A percentile compares a stretch with the other conserved stretches of the same genome.
phyloP scores from a whole-genome alignment of 1,140 invertebrate species.

The Protaetia brevitarsis region DNA sequence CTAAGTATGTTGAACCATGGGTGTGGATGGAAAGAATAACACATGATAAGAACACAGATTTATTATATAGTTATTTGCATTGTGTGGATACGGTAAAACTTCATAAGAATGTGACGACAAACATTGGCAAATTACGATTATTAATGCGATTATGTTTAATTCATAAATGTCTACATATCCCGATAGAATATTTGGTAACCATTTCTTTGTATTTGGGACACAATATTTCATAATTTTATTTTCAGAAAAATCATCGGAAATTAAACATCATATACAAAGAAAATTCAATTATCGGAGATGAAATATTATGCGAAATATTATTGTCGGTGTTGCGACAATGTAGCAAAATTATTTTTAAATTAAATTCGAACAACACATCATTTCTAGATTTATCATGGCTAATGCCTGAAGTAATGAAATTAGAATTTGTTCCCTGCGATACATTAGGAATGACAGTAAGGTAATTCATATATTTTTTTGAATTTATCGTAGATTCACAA shows the following conservation, averaged over 20 bases:
- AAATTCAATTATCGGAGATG: conserved; percentile 50
- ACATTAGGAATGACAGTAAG: conserved; percentile 56
- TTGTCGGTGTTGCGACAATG: conserved; percentile 57
- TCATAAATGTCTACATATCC: conserved; percentile 56
- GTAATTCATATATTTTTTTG: conserved; percentile 40
- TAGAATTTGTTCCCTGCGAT: conserved; percentile 58
- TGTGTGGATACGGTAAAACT: conserved; percentile 50
- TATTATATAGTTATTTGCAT: conserved; percentile 46
- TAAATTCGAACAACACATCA: conserved; percentile 54
- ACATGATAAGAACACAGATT: conserved; percentile 41
- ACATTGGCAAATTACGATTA: conserved; percentile 54
- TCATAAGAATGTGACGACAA: conserved; percentile 49
- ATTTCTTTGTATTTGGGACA: not conserved
- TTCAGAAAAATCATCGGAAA: conserved; percentile 19
- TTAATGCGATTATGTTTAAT: conserved; percentile 56
- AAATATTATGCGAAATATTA: conserved; percentile 59
- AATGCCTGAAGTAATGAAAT: conserved; percentile 49
- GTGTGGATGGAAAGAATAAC: conserved; percentile 52
- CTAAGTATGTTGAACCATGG: conserved; percentile 50
- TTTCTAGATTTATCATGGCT: conserved; percentile 59
- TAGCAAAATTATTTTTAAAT: conserved; percentile 53
- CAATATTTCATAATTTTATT: not conserved
- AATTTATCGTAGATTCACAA: not conserved
- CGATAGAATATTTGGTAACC: conserved; percentile 55
- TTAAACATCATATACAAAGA: conserved; percentile 31